Evolutionary conservation across 2,113 vertebrate species (phyloP).

Genomic region (Oxyruncus cristatus): DNA sequence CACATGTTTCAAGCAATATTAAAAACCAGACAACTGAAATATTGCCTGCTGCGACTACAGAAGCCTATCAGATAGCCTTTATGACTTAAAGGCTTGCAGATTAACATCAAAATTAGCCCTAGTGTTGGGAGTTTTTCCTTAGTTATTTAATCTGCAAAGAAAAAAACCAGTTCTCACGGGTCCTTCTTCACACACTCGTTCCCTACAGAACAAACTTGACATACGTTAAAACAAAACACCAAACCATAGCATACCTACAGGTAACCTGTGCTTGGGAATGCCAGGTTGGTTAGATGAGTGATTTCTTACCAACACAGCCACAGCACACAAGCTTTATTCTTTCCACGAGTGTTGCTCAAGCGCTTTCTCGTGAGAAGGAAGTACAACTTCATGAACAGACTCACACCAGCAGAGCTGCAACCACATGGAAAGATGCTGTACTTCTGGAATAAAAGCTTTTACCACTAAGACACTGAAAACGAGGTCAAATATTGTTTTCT

Average conservation of each 20-base stretch:
- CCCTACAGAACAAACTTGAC: background rate
- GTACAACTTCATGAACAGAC: background rate
- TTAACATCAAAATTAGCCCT: background rate
- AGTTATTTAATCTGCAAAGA: background rate
- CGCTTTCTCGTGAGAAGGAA: background rate
- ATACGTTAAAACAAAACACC: background rate
- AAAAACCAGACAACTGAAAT: background rate
- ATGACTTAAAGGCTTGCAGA: background rate
- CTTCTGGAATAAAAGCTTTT: background rate
- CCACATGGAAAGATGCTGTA: background rate
- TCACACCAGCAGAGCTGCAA: background rate
- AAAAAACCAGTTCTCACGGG: background rate
- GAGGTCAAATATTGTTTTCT: background rate
- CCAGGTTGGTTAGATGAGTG: background rate
- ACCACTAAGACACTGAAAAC: background rate
- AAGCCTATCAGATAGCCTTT: background rate
- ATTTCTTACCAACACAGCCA: background rate
- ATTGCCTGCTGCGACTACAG: background rate
- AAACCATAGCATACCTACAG: background rate
- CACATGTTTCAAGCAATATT: background rate
- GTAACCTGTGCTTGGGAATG: background rate
- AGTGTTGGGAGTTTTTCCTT: background rate
- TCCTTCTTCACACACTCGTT: background rate
- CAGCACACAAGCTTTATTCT: background rate
- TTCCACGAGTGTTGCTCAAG: background rate